Evolutionary conservation across 2,797 vertebrate genomes (phyloP), one percentile per base, ranked within the genome.

Genomic region (Myripristis murdjan): DNA sequence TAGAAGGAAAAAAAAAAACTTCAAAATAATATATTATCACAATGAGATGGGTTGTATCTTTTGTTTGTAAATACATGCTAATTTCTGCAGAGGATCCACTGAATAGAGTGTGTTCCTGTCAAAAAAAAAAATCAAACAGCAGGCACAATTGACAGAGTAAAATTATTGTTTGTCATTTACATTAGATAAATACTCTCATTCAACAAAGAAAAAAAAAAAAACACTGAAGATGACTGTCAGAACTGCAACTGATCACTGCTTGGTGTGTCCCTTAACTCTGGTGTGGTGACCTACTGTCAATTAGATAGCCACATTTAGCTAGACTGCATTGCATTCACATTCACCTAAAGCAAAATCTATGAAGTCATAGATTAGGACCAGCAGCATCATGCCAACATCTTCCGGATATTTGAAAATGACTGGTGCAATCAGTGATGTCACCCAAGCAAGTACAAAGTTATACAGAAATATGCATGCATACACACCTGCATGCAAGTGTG

Each of bases 401-500:
- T 49, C 43, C 66, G 69, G 47, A 64, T 64, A n/a, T 76, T 57
- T 46, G 43, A 41, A 55, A 64, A 52, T 49, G 0, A 5, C 56
- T 44, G 53, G 55, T 53, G 46, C 64, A 75, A 75, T 72, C 47
- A 48, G 44, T 47, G 47, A 56, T 66, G 53, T 58, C 60, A 75
- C 55, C 18, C 54, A 60, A 47, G 39, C 54, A 12, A 69, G 57
- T 75, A 64, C 65, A 49, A 75, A 11, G 35, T 52, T 49, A 22
- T 23, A 33, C 26, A 53, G 20, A 70, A 49, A 24, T 52, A 53
- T 20, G n/a, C 43, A 10, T n/a, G 59, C 60, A 64, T 54, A 61
- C 64, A 63, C 48, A 51, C 39, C 51, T 64, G 20, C 39, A 14
- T 15, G 41, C 43, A 37, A 67, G 52, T 18, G 23, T 53, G 39